A percentile compares a stretch with the other conserved stretches of the same genome.
These are phyloP conservation scores for Apamea anceps DNA, from an alignment of 2,888 invertebrate species.

Conservation along the genomic window DNA sequence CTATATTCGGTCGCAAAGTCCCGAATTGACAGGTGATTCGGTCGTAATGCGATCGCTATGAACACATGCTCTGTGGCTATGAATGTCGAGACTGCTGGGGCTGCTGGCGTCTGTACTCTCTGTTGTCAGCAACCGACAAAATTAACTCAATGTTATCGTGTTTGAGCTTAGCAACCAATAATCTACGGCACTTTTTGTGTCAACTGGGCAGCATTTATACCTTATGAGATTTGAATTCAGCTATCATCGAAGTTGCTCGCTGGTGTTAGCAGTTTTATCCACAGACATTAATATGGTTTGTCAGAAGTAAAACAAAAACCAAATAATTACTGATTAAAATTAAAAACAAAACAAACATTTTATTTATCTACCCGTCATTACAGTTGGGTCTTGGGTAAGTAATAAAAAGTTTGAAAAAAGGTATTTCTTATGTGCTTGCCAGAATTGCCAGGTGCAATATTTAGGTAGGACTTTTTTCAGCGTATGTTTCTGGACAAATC, in stretches of 20 bases:
- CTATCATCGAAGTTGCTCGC: background rate
- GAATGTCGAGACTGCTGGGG: too few relatives aligned
- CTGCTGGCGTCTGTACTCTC: too few relatives aligned
- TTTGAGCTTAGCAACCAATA: background rate
- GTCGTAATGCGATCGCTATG: too few relatives aligned
- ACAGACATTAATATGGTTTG: background rate
- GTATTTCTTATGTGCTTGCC: background rate
- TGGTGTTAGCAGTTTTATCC: background rate
- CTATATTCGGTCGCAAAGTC: too few relatives aligned
- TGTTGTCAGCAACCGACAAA: background rate
- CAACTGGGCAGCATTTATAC: background rate
- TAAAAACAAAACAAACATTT: background rate
- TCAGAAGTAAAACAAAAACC: background rate
- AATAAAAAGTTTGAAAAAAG: background rate
- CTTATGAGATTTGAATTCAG: background rate
- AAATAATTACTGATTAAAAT: background rate
- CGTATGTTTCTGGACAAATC: background rate
- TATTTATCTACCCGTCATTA: background rate
- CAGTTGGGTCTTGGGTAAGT: background rate
- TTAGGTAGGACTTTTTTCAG: background rate
- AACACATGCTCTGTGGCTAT: too few relatives aligned
- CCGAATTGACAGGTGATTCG: too few relatives aligned
- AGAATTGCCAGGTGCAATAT: constrained; percentile 29
- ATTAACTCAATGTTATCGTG: background rate
- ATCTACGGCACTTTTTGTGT: background rate